Evolutionary conservation across 2,113 vertebrate genomes (phyloP), one percentile per base, ranked within the genome.

Genomic region (Euleptes europaea): DNA sequence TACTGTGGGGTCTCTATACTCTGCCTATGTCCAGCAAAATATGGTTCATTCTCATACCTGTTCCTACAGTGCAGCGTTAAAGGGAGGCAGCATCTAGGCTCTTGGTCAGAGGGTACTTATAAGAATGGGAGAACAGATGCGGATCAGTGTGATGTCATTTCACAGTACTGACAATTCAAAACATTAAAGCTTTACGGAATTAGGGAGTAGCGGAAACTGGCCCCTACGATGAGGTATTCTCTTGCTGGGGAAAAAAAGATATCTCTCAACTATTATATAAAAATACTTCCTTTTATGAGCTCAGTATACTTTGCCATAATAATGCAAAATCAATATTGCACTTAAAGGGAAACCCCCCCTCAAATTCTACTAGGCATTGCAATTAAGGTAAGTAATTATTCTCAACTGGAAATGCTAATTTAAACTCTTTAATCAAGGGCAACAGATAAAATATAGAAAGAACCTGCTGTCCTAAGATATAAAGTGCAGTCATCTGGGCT

Each of bases 341-440:
- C 47, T 89, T 40, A 0, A 19, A 78, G 21, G 54, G 35, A 80
- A 87, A 54, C 35, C 54, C 38, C 88, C 82, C 72, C 79, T 81
- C 69, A 94, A 72, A 84, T 44, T 42, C 31, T 82, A 35, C 9
- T 31, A 65, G 28, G 47, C 83, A 87, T 82, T 71, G 70, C 78
- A 90, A 82, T 88, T 90, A 90, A 86, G 84, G 86, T 85, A 74
- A 74, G 72, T 88, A 91, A 92, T 91, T 67, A 87, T 83, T 87
- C 84, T 87, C 74, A 88, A 89, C 78, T 90, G 81, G 72, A 90
- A 91, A 91, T 88, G 76, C 80, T 87, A 90, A 88, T 86, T 91
- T 89, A 90, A 90, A 87, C 72, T 65, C 26, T 13, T 86, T 83
- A 90, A 86, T 92, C 90, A 92, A 83, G 80, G 44, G 72, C 42